These are phyloP conservation scores for Formica aserva DNA, from an alignment of 2,888 invertebrate species.

Conservation along the genomic window DNA sequence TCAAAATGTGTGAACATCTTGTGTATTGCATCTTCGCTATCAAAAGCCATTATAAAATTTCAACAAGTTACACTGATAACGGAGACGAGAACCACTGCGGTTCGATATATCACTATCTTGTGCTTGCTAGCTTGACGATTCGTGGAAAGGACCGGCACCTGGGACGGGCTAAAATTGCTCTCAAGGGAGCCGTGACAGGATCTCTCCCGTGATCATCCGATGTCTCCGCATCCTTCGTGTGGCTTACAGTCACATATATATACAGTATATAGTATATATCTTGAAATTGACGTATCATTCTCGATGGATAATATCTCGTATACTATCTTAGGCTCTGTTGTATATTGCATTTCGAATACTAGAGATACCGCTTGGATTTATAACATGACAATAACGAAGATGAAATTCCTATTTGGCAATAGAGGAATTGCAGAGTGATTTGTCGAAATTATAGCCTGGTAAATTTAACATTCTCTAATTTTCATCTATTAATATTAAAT, in stretches of 20 bases:
- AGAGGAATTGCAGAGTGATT: neutral
- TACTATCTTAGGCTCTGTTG: neutral
- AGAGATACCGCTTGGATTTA: neutral
- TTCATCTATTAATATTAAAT: neutral
- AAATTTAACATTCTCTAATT: neutral
- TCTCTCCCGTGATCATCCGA: constrained; percentile 43
- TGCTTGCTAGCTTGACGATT: constrained; percentile 10
- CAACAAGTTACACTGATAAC: constrained; percentile 16
- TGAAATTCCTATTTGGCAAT: neutral
- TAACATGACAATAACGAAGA: neutral
- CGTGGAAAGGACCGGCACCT: constrained; percentile 28
- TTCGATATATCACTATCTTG: constrained; percentile 61
- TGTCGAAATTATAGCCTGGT: neutral
- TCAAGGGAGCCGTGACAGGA: constrained; percentile 61
- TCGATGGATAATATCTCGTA: neutral
- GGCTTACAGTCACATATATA: neutral
- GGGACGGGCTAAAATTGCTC: constrained; percentile 57
- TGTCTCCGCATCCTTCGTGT: constrained; percentile 30
- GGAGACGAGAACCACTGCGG: constrained; percentile 29
- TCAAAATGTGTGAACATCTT: neutral
- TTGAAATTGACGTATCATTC: constrained; percentile 25
- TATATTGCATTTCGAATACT: neutral
- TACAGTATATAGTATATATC: neutral
- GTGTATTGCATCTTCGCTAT: neutral
- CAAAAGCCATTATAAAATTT: neutral